These are phyloP conservation scores for Apogon talboti DNA, from an alignment of 2,797 vertebrate species.

Conservation along the genomic window DNA sequence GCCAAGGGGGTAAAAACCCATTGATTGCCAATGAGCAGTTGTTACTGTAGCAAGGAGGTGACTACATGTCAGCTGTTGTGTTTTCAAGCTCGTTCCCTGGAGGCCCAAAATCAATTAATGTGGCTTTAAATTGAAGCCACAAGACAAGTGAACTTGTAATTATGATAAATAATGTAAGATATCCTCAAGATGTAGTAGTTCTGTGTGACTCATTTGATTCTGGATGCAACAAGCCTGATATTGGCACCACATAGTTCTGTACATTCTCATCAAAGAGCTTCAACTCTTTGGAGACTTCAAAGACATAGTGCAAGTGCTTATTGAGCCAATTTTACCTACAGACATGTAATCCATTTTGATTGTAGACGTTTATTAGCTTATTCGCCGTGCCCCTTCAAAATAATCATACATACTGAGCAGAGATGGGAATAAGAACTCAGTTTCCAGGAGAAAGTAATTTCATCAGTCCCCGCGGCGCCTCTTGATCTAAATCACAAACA, in stretches of 20 bases:
- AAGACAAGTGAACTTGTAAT: constrained; percentile 10
- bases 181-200: neutral
- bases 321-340: constrained; percentile 47
- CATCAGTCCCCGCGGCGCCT: constrained; percentile 39
- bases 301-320: constrained; percentile 31
- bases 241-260: neutral
- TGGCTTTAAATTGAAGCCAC: constrained; percentile 3
- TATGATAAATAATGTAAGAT: neutral
- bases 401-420: constrained; percentile 52
- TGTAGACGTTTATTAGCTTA: constrained; percentile 46
- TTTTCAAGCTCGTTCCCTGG: no score
- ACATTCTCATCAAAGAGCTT: constrained; percentile 17
- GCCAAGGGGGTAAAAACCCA: no score
- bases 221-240: constrained; percentile 6
- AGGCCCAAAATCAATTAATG: constrained; percentile 5
- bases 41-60: no score
- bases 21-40: no score
- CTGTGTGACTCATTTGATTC: constrained; percentile 8
- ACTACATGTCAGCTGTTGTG: no score
- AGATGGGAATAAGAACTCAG: constrained; percentile 42
- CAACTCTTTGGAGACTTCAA: constrained; percentile 35
- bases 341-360: constrained; percentile 48
- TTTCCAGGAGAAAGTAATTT: constrained; percentile 58
- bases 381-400: constrained; percentile 36
- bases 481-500: constrained; percentile 58